These are phyloP conservation scores for Polyodon spathula DNA, from an alignment of 2,113 vertebrate species.

Conservation along the genomic window DNA sequence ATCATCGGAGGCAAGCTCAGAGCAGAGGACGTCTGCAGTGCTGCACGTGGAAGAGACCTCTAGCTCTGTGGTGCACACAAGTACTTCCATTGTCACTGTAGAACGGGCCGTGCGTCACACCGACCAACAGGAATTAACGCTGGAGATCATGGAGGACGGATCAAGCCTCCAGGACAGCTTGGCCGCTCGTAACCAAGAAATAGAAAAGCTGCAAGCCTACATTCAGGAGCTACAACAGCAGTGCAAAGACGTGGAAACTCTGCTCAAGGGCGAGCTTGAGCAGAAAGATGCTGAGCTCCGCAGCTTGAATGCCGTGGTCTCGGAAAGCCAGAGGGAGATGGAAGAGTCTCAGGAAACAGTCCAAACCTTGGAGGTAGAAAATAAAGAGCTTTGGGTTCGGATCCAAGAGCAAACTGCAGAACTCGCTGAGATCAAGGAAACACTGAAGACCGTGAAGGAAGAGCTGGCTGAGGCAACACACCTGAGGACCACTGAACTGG, in stretches of 20 bases:
- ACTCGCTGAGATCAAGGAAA: slow-evolving; percentile 42
- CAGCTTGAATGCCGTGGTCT: slow-evolving; percentile 45
- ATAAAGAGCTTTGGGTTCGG: slow-evolving; percentile 50
- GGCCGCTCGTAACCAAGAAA: slow-evolving; percentile 49
- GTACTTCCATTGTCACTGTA: too few species aligned
- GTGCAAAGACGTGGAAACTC: slow-evolving; percentile 51
- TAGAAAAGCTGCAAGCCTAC: too few species aligned
- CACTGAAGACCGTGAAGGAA: slow-evolving; percentile 49
- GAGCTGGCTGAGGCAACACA: slow-evolving; percentile 47
- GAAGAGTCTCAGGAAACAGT: slow-evolving; percentile 36
- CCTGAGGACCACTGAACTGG: slow-evolving; percentile 42
- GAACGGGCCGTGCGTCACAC: too few species aligned
- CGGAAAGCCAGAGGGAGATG: slow-evolving; percentile 55
- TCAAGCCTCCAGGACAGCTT: too few species aligned
- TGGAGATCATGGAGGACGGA: too few species aligned
- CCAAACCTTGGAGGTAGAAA: slow-evolving; percentile 44
- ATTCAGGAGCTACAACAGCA: slow-evolving; percentile 56
- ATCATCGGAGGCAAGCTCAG: slow-evolving; percentile 51
- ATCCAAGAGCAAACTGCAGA: slow-evolving; percentile 32
- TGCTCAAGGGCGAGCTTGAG: slow-evolving; percentile 50
- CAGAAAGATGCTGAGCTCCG: slow-evolving; percentile 57
- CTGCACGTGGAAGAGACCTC: slow-evolving; percentile 37
- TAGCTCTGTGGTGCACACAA: too few species aligned
- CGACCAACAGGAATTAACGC: too few species aligned
- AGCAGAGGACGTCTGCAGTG: slow-evolving; percentile 35